Evolutionary conservation across 2,888 invertebrate genomes (phyloP), one percentile per base, ranked within the genome.

Genomic region (Dolomedes plantarius): DNA sequence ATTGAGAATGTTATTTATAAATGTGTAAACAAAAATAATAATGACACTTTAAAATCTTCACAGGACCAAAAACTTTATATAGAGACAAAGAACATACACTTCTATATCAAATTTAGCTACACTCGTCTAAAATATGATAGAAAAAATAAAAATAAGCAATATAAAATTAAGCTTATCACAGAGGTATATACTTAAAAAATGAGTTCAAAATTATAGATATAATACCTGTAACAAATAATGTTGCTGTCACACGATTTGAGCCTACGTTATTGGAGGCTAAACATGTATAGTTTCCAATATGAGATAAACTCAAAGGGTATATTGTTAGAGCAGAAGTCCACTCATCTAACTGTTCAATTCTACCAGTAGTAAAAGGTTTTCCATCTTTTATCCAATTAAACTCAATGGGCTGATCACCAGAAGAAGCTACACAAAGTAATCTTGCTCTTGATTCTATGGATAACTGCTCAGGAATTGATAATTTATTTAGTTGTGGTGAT

Each of bases 261-360:
- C 83, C 83, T 46, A 19, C 19, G 76, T n/a, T 50, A 68, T 83
- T 87, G 7, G 78, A 50, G 13, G 80, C 87, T 39, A 69, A 69
- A 56, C 87, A 87, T n/a, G 87, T 83, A 67, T 87, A 87, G 72
- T 87, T 79, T 36, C 83, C 87, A 56, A 77, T 87, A 62, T 87
- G 78, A 31, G 76, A 56, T 50, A 83, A 68, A 62, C 68, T 76
- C 56, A 87, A 72, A 39, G 79, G 79, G 36, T 87, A 39, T 31
- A 87, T 50, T 16, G 78, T 80, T 3, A 87, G 67, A 13, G 74
- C 67, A n/a, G 83, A 87, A n/a, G 87, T 87, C 46, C 68, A 76
- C 72, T 78, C 87, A 71, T 87, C 83, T 56, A 87, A 65, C 36
- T 83, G 83, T 28, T 83, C 76, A 27, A 83, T 76, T 27, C 65